Conservation (phyloP, 2,888 invertebrate genomes). For the Cheilosia vulpina region DNA sequence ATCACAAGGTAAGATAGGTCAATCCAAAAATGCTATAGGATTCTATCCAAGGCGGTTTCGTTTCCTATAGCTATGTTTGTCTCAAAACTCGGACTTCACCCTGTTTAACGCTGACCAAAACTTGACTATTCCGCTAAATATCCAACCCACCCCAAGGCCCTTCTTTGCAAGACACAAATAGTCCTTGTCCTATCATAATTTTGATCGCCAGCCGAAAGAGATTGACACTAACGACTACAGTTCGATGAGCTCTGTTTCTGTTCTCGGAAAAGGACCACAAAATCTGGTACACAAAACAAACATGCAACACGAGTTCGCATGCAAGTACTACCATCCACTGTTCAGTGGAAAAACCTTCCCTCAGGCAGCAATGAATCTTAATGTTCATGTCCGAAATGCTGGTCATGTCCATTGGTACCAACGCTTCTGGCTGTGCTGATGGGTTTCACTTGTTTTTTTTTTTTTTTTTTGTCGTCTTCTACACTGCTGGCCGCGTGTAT, state of each 20-base stretch:
- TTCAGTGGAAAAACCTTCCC: constrained; percentile 39
- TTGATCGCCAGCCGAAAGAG: constrained; percentile 8
- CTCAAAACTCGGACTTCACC: no score
- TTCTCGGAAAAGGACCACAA: neutral
- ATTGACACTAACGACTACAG: constrained; percentile 44
- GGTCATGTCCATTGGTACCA: constrained; percentile 72
- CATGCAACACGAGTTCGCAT: constrained; percentile 63
- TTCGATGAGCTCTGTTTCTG: constrained; percentile 1
- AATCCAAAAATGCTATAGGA: no score
- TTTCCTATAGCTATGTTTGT: no score
- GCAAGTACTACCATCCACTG: constrained; percentile 47
- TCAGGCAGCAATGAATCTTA: constrained; percentile 69
- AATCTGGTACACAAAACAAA: constrained; percentile 29
- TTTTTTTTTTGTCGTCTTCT: constrained; percentile 7
- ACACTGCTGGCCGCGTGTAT: constrained; percentile 38
- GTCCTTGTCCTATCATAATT: constrained; percentile 8
- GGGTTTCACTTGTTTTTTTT: constrained; percentile 34
- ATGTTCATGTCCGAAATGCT: constrained; percentile 74
- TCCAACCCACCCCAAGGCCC: no score
- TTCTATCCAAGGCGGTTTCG: no score
- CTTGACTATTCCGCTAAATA: no score
- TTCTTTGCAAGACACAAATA: no score
- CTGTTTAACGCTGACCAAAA: no score
- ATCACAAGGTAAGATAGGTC: no score
- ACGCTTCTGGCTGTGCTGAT: constrained; percentile 74